Evolutionary conservation across 2,797 vertebrate species (phyloP), one percentile per base, ranked within the genome.

Genomic region (Petrocephalus schoutedeni): DNA sequence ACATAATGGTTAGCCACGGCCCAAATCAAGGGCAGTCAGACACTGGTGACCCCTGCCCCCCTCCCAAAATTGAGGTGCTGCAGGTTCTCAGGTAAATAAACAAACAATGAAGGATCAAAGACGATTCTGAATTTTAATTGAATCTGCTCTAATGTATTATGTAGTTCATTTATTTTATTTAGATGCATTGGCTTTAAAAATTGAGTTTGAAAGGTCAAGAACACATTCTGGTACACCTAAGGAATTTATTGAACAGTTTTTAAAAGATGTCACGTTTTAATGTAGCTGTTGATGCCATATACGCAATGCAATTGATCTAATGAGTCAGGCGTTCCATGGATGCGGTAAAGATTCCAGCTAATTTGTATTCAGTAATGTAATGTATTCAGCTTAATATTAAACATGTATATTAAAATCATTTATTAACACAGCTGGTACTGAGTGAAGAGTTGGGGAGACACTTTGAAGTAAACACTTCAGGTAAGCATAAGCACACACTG

Each of bases 161-260:
- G 91, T 90, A 92, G 91, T 92, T 93, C 89, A 92, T 94, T 93
- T 93, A 91, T 94, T 93, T 92, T 91, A 92, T 93, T 93, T 92
- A 89, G 90, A 92, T 92, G 91, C 86, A 87, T 91, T 92, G 89
- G 91, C 89, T 88, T 59, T 93, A 92, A 89, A 92, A 90, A 93
- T 90, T 90, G 89, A 93, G 91, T 90, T 90, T 91, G 89, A 94
- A 93, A 94, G 92, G 92, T 92, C 88, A 85, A 85, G 84, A 87
- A 89, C 88, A 56, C 88, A 56, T 59, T 14, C 36, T 51, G n/a
- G 84, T 91, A 88, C 87, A 86, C 90, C 92, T 93, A 90, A 90
- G 53, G 92, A 91, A 92, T 89, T 89, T 87, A 90, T 86, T 71
- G 58, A 41, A 32, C 41, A 45, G 14, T 89, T 56, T 74, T 90